phyloP scores from a whole-genome alignment of 2,888 invertebrate species.

The Pseudanteris insignis region DNA sequence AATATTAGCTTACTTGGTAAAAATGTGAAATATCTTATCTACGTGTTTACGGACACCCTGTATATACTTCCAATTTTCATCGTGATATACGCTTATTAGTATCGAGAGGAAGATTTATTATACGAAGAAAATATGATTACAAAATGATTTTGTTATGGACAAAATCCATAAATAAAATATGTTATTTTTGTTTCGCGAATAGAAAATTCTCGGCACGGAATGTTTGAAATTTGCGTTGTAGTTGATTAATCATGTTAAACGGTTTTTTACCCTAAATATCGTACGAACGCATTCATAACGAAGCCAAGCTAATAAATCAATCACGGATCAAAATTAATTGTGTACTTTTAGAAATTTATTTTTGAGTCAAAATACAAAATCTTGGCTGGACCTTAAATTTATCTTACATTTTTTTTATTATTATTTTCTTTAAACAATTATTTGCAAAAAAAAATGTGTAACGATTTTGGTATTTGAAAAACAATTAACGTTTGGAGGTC shows the following conservation, averaged over 20 bases:
- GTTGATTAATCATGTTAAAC: background rate
- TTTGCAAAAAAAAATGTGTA: no score
- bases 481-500: no score
- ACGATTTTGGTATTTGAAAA: no score
- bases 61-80: conserved; percentile 44
- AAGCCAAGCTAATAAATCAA: no score
- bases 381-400: no score
- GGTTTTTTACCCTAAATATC: background rate
- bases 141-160: conserved; percentile 38
- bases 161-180: conserved; percentile 40
- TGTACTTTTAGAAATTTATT: no score
- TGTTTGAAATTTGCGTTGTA: background rate
- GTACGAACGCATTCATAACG: no score
- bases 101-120: conserved; percentile 43
- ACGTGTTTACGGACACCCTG: conserved; percentile 31
- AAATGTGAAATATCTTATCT: conserved; percentile 24
- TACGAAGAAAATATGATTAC: conserved; percentile 40
- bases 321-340: no score
- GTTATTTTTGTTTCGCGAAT: conserved; percentile 17
- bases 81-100: conserved; percentile 44
- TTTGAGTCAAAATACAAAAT: no score
- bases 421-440: no score
- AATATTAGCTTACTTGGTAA: background rate
- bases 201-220: conserved; percentile 7
- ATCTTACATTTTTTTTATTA: no score